Percentiles rank a stretch among this genome's conserved stretches.
These are phyloP conservation scores for Macropis europaea DNA, from an alignment of 2,888 invertebrate genomes.

Conservation along the genomic window DNA sequence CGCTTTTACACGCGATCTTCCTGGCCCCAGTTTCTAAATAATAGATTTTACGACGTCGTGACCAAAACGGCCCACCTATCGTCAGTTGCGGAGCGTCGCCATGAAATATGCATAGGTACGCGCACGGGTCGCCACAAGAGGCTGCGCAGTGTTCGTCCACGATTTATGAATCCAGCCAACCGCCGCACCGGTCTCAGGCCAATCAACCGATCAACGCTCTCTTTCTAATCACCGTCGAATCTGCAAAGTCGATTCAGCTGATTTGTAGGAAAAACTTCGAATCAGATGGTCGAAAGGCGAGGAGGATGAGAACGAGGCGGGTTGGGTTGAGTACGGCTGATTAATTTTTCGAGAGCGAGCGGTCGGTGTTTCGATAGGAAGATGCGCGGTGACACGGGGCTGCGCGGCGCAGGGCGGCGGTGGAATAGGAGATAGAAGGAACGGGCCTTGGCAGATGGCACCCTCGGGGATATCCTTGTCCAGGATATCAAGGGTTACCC, in stretches of 20 bases:
- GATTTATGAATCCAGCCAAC: too few species aligned
- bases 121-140: constrained; percentile 3
- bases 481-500: constrained; percentile 76
- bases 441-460: constrained; percentile 77
- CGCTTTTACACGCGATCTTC: constrained; percentile 56
- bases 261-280: too few species aligned
- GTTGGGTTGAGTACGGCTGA: constrained; percentile 50
- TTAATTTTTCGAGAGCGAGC: constrained; percentile 65
- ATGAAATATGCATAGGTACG: constrained; percentile 41
- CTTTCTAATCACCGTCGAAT: too few species aligned
- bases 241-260: too few species aligned
- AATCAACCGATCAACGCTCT: too few species aligned
- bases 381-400: constrained; percentile 15
- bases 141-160: constrained; percentile 25
- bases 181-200: too few species aligned
- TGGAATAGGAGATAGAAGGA: constrained; percentile 59
- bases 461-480: constrained; percentile 77
- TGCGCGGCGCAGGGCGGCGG: constrained; percentile 6
- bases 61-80: constrained; percentile 55
- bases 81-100: constrained; percentile 40
- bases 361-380: not conserved
- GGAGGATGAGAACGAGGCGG: not conserved
- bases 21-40: constrained; percentile 57
- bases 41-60: constrained; percentile 63
- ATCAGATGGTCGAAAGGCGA: too few species aligned